A percentile compares a stretch with the other conserved stretches of the same genome.
phyloP scores from a whole-genome alignment of 2,113 vertebrate genomes.

The Tor tambroides region DNA sequence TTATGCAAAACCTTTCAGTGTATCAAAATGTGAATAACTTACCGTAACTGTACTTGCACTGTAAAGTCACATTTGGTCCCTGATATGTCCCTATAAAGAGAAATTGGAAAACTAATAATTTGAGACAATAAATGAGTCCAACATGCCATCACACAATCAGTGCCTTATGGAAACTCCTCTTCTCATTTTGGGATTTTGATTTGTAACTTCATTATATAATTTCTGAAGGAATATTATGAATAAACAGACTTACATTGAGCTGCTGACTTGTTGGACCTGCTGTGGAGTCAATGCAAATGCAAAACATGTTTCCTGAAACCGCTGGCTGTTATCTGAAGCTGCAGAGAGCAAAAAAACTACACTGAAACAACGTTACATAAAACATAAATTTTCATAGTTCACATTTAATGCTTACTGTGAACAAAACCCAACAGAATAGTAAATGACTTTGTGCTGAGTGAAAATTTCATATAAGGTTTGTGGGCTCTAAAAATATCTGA shows the following conservation, averaged over 20 bases:
- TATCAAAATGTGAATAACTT: conserved; percentile 22
- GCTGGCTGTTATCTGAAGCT: conserved; percentile 98
- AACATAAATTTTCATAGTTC: neutral
- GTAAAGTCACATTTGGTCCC: conserved; percentile 99
- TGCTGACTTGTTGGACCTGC: conserved; percentile 99
- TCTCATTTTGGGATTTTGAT: neutral
- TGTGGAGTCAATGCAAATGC: conserved; percentile 97
- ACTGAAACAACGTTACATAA: neutral
- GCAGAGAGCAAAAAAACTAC: conserved; percentile 34
- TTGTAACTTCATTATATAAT: neutral
- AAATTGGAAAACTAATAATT: conserved; percentile 47
- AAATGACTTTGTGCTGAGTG: neutral
- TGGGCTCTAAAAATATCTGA: neutral
- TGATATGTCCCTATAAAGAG: conserved; percentile 92
- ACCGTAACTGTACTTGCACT: conserved; percentile 98
- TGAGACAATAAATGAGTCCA: neutral
- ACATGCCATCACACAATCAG: neutral
- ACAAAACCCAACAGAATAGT: neutral
- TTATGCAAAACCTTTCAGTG: neutral
- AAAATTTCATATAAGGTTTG: neutral
- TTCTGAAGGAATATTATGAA: neutral
- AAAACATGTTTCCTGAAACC: conserved; percentile 98
- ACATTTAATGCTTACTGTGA: neutral
- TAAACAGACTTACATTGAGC: conserved; percentile 88
- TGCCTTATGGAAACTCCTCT: neutral